Base-by-base conservation (phyloP, 1,140 invertebrate genomes). In the Drosophila melanogaster region DNA sequence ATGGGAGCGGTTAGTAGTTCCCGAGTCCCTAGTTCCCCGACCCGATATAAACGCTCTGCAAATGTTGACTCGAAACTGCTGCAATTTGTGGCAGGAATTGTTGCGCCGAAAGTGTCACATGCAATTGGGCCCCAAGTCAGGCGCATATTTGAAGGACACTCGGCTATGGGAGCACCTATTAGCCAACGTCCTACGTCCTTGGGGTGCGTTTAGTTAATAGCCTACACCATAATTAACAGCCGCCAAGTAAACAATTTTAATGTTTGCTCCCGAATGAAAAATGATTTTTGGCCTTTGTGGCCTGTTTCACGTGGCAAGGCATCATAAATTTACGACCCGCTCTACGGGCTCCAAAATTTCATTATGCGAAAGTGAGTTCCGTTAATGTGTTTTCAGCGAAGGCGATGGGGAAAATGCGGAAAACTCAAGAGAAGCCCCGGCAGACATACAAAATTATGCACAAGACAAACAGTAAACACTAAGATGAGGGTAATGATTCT, bases 281-380 rank as follows among this genome's bases (percentile, higher is more conserved):
- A 87, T 86, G 81, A 86, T 86, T 87, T 76, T 53, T 56, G 53
- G 40, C 70, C 56, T 61, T 53, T 73, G 55, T 56, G 73, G 73
- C 56, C 43, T 59, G 61, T 55, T 76, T 61, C 64, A 67, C 62
- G 62, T 69, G 62, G 79, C 72, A 76, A 76, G 74, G 40, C 70
- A 51, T 78, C 81, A 81, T 86, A 86, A 86, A 86, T 87, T 87
- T 62, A 57, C 43, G 26, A 30, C 22, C 47, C 61, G 41, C 26
- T 56, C 74, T 57, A 70, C 71, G 49, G 55, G 79, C 71, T 80
- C 37, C 59, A 58, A 76, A 86, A 76, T 83, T 86, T 86, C 75
- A 87, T 81, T 81, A 86, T 81, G 83, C 74, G 73, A 81, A 87
- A 86, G 78, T 76, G 79, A 87, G 83, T 87, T 76, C 62, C 79